A percentile compares a stretch with the other conserved stretches of the same genome.
Conservation (phyloP, 1,140 invertebrate genomes). For the Dreissena rostriformis region DNA sequence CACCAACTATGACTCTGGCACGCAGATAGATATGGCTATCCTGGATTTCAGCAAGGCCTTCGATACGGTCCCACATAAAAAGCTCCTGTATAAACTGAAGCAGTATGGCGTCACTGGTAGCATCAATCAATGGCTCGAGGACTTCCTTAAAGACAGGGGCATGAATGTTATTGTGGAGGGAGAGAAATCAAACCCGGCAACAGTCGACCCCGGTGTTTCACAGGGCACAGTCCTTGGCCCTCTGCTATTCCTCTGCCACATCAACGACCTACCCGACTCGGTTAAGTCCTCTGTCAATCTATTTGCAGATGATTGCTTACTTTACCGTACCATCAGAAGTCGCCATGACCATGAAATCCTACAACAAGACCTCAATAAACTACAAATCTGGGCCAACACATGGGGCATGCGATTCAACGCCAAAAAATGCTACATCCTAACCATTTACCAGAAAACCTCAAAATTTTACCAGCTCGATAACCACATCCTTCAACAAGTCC, state of each 20-base stretch:
- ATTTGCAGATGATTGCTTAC: constrained; percentile 52
- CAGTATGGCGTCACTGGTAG: constrained; percentile 6
- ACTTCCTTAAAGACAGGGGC: constrained; percentile 20
- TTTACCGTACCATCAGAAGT: constrained; percentile 13
- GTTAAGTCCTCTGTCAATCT: constrained; percentile 52
- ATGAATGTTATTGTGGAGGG: constrained; percentile 23
- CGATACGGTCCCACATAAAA: constrained; percentile 50
- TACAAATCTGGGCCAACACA: constrained; percentile 5
- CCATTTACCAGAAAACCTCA: constrained; percentile 9
- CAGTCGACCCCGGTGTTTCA: not conserved
- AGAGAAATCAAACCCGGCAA: not conserved
- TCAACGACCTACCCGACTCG: constrained; percentile 53
- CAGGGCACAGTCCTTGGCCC: constrained; percentile 10
- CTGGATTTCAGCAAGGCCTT: constrained; percentile 49
- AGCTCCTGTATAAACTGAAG: constrained; percentile 37
- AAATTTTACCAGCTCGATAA: constrained; percentile 43
- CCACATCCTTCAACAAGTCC: constrained; percentile 53
- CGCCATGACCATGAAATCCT: not conserved
- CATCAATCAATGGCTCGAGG: constrained; percentile 19
- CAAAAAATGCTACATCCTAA: constrained; percentile 55
- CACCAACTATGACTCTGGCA: constrained; percentile 11
- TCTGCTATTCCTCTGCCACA: constrained; percentile 46
- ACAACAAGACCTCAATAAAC: constrained; percentile 6
- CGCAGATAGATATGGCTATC: constrained; percentile 47
- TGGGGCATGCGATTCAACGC: constrained; percentile 54